Percentiles rank a stretch among this genome's conserved stretches.
Conservation (phyloP, 2,113 vertebrate species). For the Riparia riparia region DNA sequence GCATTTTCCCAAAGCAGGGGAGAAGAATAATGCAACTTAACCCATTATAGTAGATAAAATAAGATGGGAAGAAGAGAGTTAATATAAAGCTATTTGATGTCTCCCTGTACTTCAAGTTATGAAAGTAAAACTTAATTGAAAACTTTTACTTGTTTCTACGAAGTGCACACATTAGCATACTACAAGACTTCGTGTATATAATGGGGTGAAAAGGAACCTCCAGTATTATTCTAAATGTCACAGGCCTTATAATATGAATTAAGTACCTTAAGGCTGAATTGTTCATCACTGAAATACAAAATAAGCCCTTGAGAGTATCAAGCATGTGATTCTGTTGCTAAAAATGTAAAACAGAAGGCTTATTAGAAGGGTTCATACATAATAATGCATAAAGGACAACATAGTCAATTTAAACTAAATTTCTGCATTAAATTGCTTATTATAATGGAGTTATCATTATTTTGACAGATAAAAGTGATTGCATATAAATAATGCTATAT, state of each 20-base stretch:
- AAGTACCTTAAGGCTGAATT: neutral
- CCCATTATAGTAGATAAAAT: neutral
- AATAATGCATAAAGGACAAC: neutral
- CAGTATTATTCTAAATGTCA: constrained; percentile 42
- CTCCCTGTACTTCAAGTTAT: neutral
- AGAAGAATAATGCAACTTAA: neutral
- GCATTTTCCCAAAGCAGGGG: neutral
- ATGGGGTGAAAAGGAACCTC: constrained; percentile 13
- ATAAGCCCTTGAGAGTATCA: constrained; percentile 20
- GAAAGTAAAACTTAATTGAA: neutral
- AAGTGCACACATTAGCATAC: neutral
- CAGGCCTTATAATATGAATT: constrained; percentile 23
- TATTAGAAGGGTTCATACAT: neutral
- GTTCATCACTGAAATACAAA: constrained; percentile 22
- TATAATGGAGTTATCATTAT: neutral
- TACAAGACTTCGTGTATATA: neutral
- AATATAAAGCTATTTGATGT: neutral
- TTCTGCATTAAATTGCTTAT: constrained; percentile 17
- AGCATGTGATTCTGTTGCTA: constrained; percentile 8
- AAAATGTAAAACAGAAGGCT: constrained; percentile 1
- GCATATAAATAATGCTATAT: constrained; percentile 20
- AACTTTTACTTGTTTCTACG: neutral
- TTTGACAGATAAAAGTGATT: constrained; percentile 27
- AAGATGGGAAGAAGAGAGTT: neutral
- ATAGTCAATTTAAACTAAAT: constrained; percentile 13